These are phyloP conservation scores for Phoenicopterus ruber DNA, from an alignment of 2,113 vertebrate genomes.

Conservation along the genomic window DNA sequence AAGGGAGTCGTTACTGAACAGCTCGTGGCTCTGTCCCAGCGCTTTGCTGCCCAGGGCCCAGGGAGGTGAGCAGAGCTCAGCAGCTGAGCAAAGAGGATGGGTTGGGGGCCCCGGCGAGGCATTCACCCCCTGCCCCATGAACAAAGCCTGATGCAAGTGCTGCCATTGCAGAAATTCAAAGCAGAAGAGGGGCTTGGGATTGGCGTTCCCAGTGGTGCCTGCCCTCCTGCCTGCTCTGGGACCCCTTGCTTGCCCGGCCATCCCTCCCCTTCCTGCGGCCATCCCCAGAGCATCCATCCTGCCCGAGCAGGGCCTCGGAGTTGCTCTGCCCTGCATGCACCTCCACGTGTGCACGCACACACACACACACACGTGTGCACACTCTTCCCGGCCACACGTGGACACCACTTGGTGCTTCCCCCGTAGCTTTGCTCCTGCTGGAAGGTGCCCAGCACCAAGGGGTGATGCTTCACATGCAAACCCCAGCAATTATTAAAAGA, in stretches of 20 bases:
- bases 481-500: not conserved
- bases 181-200: not conserved
- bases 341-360: not conserved
- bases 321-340: not conserved
- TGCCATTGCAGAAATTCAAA: not conserved
- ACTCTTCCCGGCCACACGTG: fast-evolving
- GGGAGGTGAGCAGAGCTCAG: not conserved
- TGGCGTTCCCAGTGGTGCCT: fast-evolving
- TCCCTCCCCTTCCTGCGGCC: not conserved
- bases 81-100: not conserved
- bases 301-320: not conserved
- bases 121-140: fast-evolving
- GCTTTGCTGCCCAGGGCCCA: fast-evolving
- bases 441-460: fast-evolving
- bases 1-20: not conserved
- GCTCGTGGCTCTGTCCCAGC: not conserved
- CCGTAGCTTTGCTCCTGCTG: not conserved
- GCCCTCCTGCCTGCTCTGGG: fast-evolving
- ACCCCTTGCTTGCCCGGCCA: not conserved
- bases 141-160: not conserved
- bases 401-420: not conserved
- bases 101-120: fast-evolving
- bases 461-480: not conserved
- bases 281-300: not conserved
- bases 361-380: fast-evolving